Percentiles rank a stretch among this genome's conserved stretches.
Evolutionary conservation across 2,113 vertebrate genomes (phyloP).

Genomic region (Trematomus loennbergii): DNA sequence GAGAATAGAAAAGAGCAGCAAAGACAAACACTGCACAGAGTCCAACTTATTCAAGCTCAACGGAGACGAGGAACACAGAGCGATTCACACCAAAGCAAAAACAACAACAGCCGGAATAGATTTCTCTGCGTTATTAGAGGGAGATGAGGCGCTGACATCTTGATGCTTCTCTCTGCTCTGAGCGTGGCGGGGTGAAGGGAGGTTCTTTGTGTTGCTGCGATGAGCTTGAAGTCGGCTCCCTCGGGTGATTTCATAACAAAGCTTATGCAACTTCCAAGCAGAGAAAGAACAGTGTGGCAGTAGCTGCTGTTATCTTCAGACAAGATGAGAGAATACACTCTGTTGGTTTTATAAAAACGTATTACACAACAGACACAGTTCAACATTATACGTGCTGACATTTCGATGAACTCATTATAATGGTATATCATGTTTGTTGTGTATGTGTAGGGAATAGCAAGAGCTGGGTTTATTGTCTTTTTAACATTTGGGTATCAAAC

Average conservation of each 20-base stretch:
- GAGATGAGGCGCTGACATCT: conserved; percentile 38
- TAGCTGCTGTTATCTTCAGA: conserved; percentile 45
- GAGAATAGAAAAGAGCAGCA: conserved; percentile 25
- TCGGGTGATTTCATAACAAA: conserved; percentile 71
- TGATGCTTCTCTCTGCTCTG: conserved; percentile 28
- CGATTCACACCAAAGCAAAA: conserved; percentile 62
- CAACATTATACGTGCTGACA: neutral
- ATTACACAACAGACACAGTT: neutral
- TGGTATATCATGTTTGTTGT: no score
- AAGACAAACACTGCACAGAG: conserved; percentile 33
- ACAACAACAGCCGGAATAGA: conserved; percentile 40
- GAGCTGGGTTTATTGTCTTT: no score
- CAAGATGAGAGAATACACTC: conserved; percentile 19
- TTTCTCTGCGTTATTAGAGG: conserved; percentile 16
- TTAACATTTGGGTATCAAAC: no score
- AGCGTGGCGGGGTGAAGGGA: conserved; percentile 27
- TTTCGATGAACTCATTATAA: no score
- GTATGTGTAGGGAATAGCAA: no score
- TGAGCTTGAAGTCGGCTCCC: conserved; percentile 63
- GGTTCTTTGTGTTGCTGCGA: conserved; percentile 53
- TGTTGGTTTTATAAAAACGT: conserved; percentile 9
- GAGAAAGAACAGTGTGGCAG: conserved; percentile 30
- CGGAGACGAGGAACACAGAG: conserved; percentile 25
- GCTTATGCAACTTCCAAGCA: conserved; percentile 66
- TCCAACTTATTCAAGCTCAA: conserved; percentile 47